Evolutionary conservation across 2,797 vertebrate species (phyloP).

Genomic region (Pteronotus mesoamericanus): DNA sequence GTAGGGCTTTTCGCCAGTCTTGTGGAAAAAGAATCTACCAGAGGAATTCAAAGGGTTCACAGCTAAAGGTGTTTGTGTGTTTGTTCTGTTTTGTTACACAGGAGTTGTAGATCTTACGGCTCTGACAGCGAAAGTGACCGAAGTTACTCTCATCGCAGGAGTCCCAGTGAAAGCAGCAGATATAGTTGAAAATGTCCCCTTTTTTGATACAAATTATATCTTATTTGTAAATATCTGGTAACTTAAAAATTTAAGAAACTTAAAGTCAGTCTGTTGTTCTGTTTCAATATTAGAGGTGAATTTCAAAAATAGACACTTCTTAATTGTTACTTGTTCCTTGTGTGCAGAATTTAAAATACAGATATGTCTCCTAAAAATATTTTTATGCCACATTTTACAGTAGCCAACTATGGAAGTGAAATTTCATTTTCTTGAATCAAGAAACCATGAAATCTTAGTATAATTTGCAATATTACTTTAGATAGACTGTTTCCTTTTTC

Average conservation of each 20-base stretch:
- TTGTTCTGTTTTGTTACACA: not conserved
- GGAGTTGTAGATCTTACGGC: conserved; percentile 87
- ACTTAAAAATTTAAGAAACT: conserved; percentile 58
- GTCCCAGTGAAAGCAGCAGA: conserved; percentile 92
- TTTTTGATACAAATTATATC: not conserved
- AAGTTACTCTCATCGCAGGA: conserved; percentile 91
- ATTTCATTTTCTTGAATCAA: conserved; percentile 73
- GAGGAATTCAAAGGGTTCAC: not conserved
- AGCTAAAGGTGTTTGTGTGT: not conserved
- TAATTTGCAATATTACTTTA: conserved; percentile 63
- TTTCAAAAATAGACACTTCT: conserved; percentile 15
- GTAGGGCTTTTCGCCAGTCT: not conserved
- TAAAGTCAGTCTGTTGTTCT: conserved; percentile 56
- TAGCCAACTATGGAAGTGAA: conserved; percentile 39
- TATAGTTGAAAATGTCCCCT: conserved; percentile 82
- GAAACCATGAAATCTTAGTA: conserved; percentile 66
- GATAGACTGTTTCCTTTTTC: conserved; percentile 45
- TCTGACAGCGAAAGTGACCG: conserved; percentile 91
- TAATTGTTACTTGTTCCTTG: not conserved
- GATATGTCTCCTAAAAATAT: conserved; percentile 56
- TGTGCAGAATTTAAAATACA: conserved; percentile 52
- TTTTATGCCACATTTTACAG: conserved; percentile 72
- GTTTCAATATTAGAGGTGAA: conserved; percentile 56
- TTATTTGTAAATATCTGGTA: conserved; percentile 68
- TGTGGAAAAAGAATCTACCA: not conserved